Percentiles rank a stretch among this genome's conserved stretches.
phyloP scores from a whole-genome alignment of 2,888 invertebrate species.

The Ophioninae sp. region DNA sequence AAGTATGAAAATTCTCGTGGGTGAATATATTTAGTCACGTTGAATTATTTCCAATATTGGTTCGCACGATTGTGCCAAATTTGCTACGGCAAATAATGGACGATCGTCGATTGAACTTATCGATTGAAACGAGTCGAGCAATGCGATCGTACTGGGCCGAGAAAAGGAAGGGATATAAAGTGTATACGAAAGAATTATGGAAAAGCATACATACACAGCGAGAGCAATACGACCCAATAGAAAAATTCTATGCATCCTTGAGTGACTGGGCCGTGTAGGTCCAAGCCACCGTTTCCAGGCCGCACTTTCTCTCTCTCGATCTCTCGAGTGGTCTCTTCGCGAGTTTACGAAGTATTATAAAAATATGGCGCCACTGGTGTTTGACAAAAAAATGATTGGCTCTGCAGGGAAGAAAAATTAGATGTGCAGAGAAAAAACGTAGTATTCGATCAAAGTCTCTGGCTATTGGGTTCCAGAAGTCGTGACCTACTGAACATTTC shows the following conservation, averaged over 20 bases:
- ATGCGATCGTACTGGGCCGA: slow-evolving; percentile 6
- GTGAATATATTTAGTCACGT: neutral
- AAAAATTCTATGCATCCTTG: slow-evolving; percentile 68
- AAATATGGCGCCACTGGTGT: neutral
- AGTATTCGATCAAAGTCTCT: neutral
- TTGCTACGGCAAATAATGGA: slow-evolving; percentile 3
- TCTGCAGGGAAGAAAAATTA: neutral
- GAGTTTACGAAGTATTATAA: slow-evolving; percentile 23
- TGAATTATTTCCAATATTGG: neutral
- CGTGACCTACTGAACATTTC: too few species aligned
- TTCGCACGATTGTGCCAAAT: neutral
- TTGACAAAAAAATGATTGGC: slow-evolving; percentile 6
- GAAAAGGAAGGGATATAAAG: slow-evolving; percentile 13
- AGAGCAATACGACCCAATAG: slow-evolving; percentile 55
- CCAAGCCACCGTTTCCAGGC: slow-evolving; percentile 15
- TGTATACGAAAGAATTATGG: slow-evolving; percentile 42
- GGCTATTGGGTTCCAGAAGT: neutral
- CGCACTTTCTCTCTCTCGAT: neutral
- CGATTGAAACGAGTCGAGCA: slow-evolving; percentile 21
- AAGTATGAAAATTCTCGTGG: neutral
- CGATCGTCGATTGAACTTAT: slow-evolving; percentile 22
- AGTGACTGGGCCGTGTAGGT: slow-evolving; percentile 58
- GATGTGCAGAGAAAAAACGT: neutral
- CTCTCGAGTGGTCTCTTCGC: slow-evolving; percentile 19
- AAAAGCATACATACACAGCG: slow-evolving; percentile 32